Percentiles rank a stretch among this genome's conserved stretches.
Conservation (phyloP, 2,113 vertebrate genomes). For the Mus spicilegus region DNA sequence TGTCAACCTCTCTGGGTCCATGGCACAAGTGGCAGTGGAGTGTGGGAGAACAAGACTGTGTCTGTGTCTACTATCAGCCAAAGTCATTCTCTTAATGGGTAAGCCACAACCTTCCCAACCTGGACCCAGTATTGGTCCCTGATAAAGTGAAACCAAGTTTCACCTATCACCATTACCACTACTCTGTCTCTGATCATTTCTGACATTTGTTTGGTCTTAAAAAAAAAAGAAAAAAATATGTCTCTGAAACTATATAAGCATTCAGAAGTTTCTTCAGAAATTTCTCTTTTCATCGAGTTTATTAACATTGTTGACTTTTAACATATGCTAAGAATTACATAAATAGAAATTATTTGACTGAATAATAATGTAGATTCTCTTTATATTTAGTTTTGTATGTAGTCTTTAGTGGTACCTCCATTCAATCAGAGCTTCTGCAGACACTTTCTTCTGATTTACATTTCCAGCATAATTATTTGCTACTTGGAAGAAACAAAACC, state of each 20-base stretch:
- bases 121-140: neutral
- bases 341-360: neutral
- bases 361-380: slow-evolving; percentile 31
- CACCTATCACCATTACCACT: neutral
- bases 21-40: neutral
- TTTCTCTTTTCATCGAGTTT: slow-evolving; percentile 28
- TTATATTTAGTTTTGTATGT: slow-evolving; percentile 32
- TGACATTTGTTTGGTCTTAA: neutral
- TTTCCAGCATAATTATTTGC: slow-evolving; percentile 46
- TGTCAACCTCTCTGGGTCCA: neutral
- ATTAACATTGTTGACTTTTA: slow-evolving; percentile 28
- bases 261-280: neutral
- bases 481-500: slow-evolving; percentile 26
- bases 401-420: neutral
- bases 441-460: neutral
- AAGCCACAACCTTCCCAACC: neutral
- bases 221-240: neutral
- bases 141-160: slow-evolving; percentile 3
- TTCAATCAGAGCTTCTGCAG: neutral
- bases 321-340: neutral
- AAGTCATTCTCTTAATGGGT: neutral
- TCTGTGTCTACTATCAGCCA: neutral
- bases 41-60: neutral
- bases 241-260: neutral
- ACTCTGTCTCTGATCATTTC: neutral